Evolutionary conservation across 2,888 invertebrate genomes (phyloP), one percentile per base, ranked within the genome.

Genomic region (Abscondita cerata): DNA sequence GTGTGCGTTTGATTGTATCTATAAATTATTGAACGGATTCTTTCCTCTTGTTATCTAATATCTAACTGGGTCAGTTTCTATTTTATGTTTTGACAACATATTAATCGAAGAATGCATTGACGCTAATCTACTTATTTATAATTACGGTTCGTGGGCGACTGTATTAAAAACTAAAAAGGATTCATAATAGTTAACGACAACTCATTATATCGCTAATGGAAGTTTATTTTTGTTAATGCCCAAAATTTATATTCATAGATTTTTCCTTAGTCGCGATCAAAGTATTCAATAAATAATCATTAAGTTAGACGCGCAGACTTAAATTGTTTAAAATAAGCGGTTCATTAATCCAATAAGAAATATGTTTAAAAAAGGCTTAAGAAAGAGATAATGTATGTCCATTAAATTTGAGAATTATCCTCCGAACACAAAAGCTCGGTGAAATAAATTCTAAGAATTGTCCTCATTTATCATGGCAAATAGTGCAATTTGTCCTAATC

Each of bases 401-500:
- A 12, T 38, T 44, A 51, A 50, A 47, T 55, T 55, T 47, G 55
- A 34, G 53, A 55, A 47, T 47, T 50, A 50, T 40, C 48, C 55
- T 18, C 40, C 50, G 47, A 38, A 25, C 52, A 33, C 40, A 54
- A 36, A 59, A 59, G 54, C 34, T 13, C 25, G 20, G 33, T 56
- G 46, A 54, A 64, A 69, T 69, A 68, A 69, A 69, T 69, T 64
- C 52, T 47, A 58, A 54, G 60, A 66, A 68, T 65, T 64, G 62
- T 56, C 50, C 57, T 41, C 66, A 66, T 70, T 63, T 62, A 63
- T 70, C 64, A 70, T 57, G 47, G 66, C 63, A 68, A 70, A 70
- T 70, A 56, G 66, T 67, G 65, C 68, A 65, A 70, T 70, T 70
- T 68, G 70, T 68, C 70, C 67, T 67, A 66, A 68, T 70, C 65